A percentile compares a stretch with the other conserved stretches of the same genome.
phyloP scores from a whole-genome alignment of 2,888 invertebrate genomes.

The Perithous albicinctus region DNA sequence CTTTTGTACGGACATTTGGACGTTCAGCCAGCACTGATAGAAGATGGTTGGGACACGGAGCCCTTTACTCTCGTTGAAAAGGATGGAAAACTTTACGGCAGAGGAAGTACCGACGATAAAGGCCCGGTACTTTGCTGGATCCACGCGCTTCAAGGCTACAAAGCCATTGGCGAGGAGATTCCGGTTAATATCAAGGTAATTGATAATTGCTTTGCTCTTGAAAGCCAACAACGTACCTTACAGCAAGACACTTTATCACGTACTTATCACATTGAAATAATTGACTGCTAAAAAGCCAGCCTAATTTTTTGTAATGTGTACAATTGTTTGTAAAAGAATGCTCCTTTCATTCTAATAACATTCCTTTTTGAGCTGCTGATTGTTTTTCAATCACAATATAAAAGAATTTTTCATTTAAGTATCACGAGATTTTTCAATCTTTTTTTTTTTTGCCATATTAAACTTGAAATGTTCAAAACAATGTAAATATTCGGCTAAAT shows the following conservation, averaged over 20 bases:
- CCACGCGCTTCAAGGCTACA: slow-evolving; percentile 95
- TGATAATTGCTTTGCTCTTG: slow-evolving; percentile 23
- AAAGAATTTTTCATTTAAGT: no score
- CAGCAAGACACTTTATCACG: neutral
- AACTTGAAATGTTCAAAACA: no score
- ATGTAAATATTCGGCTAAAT: no score
- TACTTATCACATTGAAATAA: neutral
- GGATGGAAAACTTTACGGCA: slow-evolving; percentile 95
- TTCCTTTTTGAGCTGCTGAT: no score
- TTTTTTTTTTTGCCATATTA: no score
- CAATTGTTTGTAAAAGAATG: no score
- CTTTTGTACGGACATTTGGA: slow-evolving; percentile 98
- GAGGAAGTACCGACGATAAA: slow-evolving; percentile 98
- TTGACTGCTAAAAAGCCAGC: neutral
- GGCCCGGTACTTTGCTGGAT: slow-evolving; percentile 98
- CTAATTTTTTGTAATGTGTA: neutral
- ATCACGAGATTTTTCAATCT: no score
- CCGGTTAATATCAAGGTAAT: slow-evolving; percentile 90
- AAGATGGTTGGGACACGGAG: slow-evolving; percentile 98
- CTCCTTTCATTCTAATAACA: no score
- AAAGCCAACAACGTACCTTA: neutral
- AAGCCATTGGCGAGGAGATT: slow-evolving; percentile 89
- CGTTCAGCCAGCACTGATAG: slow-evolving; percentile 97
- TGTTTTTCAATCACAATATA: no score
- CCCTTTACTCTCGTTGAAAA: slow-evolving; percentile 96